Percentiles rank a stretch among this genome's conserved stretches.
Conservation (phyloP, 2,797 vertebrate genomes). For the Carapus acus region DNA sequence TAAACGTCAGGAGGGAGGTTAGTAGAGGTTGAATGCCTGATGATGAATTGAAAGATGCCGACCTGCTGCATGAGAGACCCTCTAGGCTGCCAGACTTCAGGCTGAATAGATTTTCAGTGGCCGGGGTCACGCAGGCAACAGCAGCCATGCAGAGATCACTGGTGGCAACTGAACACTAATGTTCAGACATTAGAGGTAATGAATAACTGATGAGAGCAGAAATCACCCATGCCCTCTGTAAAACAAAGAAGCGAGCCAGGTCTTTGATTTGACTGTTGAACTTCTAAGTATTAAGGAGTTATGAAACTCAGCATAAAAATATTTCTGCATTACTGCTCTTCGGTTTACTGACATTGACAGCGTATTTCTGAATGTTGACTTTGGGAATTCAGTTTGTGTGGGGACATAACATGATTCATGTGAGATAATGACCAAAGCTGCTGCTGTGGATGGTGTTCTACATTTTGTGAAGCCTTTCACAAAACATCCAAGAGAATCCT, state of each 20-base stretch:
- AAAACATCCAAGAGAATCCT: too few relatives aligned
- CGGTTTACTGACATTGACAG: conserved; percentile 10
- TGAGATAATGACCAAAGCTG: too few relatives aligned
- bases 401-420: not conserved
- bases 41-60: conserved; percentile 44
- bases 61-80: conserved; percentile 34
- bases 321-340: conserved; percentile 13
- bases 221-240: conserved; percentile 32
- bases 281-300: not conserved
- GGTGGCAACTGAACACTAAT: conserved; percentile 61
- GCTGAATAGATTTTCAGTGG: conserved; percentile 28
- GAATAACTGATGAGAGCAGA: conserved; percentile 61
- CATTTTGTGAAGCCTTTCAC: too few relatives aligned
- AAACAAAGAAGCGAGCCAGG: conserved; percentile 27
- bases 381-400: not conserved
- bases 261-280: conserved; percentile 31
- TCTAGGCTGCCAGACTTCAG: conserved; percentile 23
- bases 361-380: not conserved
- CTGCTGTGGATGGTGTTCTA: too few relatives aligned
- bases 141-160: conserved; percentile 48
- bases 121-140: conserved; percentile 1
- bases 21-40: conserved; percentile 39
- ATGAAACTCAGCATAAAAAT: conserved; percentile 18
- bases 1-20: conserved; percentile 36
- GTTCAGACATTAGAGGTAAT: conserved; percentile 59